Percentiles rank a stretch among this genome's conserved stretches.
Conservation (phyloP, 2,797 vertebrate genomes). For the Sciurus vulgaris region DNA sequence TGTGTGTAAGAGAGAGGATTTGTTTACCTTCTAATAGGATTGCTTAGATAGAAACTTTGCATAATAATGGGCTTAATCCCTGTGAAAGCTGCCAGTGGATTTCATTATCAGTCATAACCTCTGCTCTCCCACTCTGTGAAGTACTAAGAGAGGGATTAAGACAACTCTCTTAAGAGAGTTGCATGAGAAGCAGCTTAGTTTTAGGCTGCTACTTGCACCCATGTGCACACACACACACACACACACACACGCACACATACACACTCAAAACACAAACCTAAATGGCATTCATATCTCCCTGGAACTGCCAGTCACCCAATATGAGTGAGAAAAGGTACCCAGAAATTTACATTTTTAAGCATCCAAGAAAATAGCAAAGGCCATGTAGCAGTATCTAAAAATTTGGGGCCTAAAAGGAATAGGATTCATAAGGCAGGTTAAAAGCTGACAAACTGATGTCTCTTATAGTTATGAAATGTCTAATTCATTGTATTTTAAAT, state of each 20-base stretch:
- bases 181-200: neutral
- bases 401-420: neutral
- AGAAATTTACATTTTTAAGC: neutral
- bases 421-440: neutral
- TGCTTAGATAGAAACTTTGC: conserved; percentile 42
- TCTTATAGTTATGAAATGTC: neutral
- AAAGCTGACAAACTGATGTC: neutral
- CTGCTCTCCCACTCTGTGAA: neutral
- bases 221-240: neutral
- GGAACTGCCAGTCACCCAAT: neutral
- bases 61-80: conserved; percentile 36
- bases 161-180: neutral
- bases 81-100: conserved; percentile 33
- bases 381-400: neutral
- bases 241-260: neutral
- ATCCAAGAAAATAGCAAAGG: neutral
- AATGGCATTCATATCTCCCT: neutral
- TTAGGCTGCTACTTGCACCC: neutral
- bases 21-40: conserved; percentile 63
- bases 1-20: conserved; percentile 17
- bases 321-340: neutral
- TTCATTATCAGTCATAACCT: conserved; percentile 36
- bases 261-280: neutral
- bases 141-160: conserved; percentile 28
- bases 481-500: neutral